Conservation (phyloP, 2,888 invertebrate species). For the Leptopilina syphax region DNA sequence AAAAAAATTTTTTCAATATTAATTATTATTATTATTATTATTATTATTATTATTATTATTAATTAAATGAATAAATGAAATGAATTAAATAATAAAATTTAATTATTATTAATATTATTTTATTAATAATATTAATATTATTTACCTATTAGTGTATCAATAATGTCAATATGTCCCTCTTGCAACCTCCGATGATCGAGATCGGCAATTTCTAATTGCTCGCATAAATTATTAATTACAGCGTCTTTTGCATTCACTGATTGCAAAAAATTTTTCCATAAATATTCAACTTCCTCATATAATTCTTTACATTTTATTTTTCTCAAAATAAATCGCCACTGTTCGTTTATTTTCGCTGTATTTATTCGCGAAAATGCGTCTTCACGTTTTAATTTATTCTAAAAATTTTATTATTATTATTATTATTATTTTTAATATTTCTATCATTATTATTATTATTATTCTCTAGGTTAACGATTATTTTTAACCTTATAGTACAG, state of each 20-base stretch:
- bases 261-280: slow-evolving; percentile 81
- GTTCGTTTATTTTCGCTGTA: slow-evolving; percentile 90
- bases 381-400: slow-evolving; percentile 91
- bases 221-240: slow-evolving; percentile 81
- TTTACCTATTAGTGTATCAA: slow-evolving; percentile 84
- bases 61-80: no score
- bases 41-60: slow-evolving; percentile 44
- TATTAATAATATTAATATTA: slow-evolving; percentile 40
- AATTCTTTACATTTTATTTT: slow-evolving; percentile 87
- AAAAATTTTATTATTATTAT: slow-evolving; percentile 55
- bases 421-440: neutral
- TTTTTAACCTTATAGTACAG: no score
- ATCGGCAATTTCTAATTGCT: slow-evolving; percentile 84
- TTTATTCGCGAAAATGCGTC: slow-evolving; percentile 88
- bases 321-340: slow-evolving; percentile 88
- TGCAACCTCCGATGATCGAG: slow-evolving; percentile 86
- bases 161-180: slow-evolving; percentile 84
- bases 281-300: slow-evolving; percentile 82
- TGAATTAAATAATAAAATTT: no score
- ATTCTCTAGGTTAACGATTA: neutral
- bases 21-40: no score
- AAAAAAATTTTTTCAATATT: no score
- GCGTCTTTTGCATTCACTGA: slow-evolving; percentile 84
- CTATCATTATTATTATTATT: neutral
- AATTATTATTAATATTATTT: neutral